Percentiles rank a stretch among this genome's conserved stretches.
phyloP scores from a whole-genome alignment of 2,113 vertebrate genomes.

The Melanocharis versteri region DNA sequence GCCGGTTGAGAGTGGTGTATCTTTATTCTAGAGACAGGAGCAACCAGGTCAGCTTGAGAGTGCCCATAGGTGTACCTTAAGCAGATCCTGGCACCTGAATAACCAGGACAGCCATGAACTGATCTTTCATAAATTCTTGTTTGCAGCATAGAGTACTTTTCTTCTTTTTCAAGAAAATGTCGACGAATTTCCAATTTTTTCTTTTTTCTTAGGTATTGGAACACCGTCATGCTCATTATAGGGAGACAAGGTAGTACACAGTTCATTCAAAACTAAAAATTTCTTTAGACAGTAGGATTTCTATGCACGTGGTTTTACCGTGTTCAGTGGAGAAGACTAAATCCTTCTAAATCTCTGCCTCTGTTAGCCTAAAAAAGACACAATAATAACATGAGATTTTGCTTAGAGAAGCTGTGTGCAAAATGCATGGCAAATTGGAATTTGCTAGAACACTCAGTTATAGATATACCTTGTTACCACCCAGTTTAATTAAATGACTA shows the following conservation, averaged over 20 bases:
- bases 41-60: not conserved
- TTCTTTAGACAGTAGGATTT: not conserved
- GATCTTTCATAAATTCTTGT: not conserved
- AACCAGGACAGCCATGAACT: not conserved
- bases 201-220: not conserved
- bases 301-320: not conserved
- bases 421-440: not conserved
- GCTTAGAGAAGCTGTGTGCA: not conserved
- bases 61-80: accelerated
- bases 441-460: not conserved
- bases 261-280: not conserved
- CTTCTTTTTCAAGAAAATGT: not conserved
- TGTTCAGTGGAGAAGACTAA: not conserved
- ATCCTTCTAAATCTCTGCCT: not conserved
- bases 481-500: not conserved
- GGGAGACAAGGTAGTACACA: not conserved
- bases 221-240: accelerated
- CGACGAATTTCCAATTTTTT: not conserved
- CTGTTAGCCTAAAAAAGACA: not conserved
- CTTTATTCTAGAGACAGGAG: not conserved
- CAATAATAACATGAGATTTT: not conserved
- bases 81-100: too few relatives aligned
- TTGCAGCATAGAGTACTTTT: not conserved
- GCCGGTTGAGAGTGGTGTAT: not conserved
- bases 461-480: not conserved